Evolutionary conservation across 2,888 invertebrate species (phyloP).

Genomic region (Nemoura dubitans): DNA sequence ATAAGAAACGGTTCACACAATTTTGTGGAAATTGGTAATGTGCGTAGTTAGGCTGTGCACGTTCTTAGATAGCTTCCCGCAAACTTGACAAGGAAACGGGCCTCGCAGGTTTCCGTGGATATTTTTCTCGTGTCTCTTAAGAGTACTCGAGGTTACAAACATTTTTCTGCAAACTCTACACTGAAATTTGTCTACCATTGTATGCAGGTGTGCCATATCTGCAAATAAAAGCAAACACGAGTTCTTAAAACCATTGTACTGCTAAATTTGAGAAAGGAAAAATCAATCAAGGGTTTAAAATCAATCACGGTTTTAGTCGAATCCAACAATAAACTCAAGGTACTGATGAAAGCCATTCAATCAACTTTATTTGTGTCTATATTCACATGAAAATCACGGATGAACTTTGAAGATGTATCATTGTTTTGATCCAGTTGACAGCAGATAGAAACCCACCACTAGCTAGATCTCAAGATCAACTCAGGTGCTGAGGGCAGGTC

Average conservation of each 20-base stretch:
- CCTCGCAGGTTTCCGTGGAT: constrained; percentile 20
- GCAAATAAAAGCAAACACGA: constrained; percentile 16
- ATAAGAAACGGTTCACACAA: neutral
- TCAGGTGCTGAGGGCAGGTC: too few relatives aligned
- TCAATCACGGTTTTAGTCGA: too few relatives aligned
- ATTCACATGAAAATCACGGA: too few relatives aligned
- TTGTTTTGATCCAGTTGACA: too few relatives aligned
- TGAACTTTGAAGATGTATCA: too few relatives aligned
- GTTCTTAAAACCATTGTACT: neutral
- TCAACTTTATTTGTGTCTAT: too few relatives aligned
- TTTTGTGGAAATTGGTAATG: constrained; percentile 21
- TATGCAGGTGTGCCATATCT: neutral
- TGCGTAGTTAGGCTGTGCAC: constrained; percentile 17
- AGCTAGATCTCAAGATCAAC: too few relatives aligned
- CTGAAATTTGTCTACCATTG: neutral
- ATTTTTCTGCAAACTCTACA: constrained; percentile 28
- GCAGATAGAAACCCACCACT: too few relatives aligned
- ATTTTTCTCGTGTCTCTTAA: constrained; percentile 31
- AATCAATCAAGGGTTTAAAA: neutral
- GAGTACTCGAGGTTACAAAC: neutral
- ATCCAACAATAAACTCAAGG: too few relatives aligned
- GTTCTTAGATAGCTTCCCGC: constrained; percentile 33
- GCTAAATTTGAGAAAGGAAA: neutral
- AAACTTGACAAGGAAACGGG: constrained; percentile 29
- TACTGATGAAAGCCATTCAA: too few relatives aligned